Evolutionary conservation across 2,888 invertebrate genomes (phyloP).

Genomic region (Neria commutata): DNA sequence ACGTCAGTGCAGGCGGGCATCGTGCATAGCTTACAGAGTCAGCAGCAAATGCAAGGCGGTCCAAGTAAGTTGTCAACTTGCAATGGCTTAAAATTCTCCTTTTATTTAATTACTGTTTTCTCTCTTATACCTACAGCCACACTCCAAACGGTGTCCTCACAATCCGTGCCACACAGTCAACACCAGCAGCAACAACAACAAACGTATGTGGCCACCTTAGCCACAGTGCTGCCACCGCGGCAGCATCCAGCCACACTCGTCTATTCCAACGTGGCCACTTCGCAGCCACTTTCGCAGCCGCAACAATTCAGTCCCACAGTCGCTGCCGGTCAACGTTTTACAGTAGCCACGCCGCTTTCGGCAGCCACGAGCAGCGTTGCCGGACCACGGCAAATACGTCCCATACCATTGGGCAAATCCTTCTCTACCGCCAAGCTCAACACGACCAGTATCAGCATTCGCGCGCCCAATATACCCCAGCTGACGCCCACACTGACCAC

Average conservation of each 20-base stretch:
- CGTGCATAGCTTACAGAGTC: slow-evolving; percentile 30
- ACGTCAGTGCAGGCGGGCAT: slow-evolving; percentile 37
- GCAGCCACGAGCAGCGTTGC: slow-evolving; percentile 33
- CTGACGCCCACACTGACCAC: slow-evolving; percentile 46
- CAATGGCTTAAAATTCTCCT: neutral
- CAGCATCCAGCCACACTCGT: slow-evolving; percentile 60
- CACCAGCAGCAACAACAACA: slow-evolving; percentile 25
- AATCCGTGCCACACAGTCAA: slow-evolving; percentile 15
- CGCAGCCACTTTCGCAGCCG: slow-evolving; percentile 44
- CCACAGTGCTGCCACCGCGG: slow-evolving; percentile 58
- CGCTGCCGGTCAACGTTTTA: slow-evolving; percentile 49
- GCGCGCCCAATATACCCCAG: slow-evolving; percentile 56
- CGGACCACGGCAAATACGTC: slow-evolving; percentile 57
- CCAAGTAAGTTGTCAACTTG: slow-evolving; percentile 36
- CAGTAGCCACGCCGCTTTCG: slow-evolving; percentile 52
- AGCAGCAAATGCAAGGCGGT: slow-evolving; percentile 32
- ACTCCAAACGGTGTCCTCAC: slow-evolving; percentile 19
- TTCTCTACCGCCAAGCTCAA: slow-evolving; percentile 57
- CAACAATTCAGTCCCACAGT: slow-evolving; percentile 56
- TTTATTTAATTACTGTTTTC: slow-evolving; percentile 1
- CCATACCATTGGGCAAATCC: slow-evolving; percentile 57
- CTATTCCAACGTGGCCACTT: slow-evolving; percentile 54
- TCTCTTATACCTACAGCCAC: slow-evolving; percentile 24
- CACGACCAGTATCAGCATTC: slow-evolving; percentile 60
- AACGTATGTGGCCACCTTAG: slow-evolving; percentile 58